Evolutionary conservation across 2,888 invertebrate genomes (phyloP), one percentile per base, ranked within the genome.

Genomic region (Cephus pygmeus): DNA sequence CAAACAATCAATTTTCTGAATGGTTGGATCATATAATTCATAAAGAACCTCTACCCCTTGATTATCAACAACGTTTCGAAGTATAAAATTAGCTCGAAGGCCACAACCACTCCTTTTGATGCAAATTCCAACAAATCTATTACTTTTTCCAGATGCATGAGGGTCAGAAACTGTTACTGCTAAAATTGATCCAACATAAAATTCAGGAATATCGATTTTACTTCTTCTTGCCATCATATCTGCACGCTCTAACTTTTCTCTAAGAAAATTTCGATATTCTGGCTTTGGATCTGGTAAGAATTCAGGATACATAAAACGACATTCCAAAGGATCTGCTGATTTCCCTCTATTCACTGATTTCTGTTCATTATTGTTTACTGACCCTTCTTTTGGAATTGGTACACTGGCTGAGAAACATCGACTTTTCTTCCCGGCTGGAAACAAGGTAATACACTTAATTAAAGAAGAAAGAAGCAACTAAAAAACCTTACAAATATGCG

Each of bases 131-230:
- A 98, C 95, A 93, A 98, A 98, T 88, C 95, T 94, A 87, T 95
- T 97, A 0, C 94, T 93, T 92, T 98, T 98, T 74, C 95, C 96
- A 36, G 96, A 95, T 3, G 97, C 94, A 93, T 98, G 96, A 6
- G 93, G 94, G 91, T 99, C 98, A 0, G 98, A 95, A 81, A 96
- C 95, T 3, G 96, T 96, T 0, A 99, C 98, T 56, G 97, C 96
- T 89, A 99, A 85, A 80, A 99, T 95, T 36, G 97, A 97, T 23
- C 98, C 99, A 87, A 99, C 98, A 93, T 99, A 99, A 93, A 99
- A 99, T 91, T 99, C 99, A 0, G 99, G 99, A 82, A 99, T 96
- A 89, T 97, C 96, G 82, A 99, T 93, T 81, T 96, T 93, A 76
- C 92, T 92, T 84, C 98, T 93, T 79, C 99, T 93, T 79, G 95